phyloP scores from a whole-genome alignment of 1,140 invertebrate species.

The Scaptodrosophila lebanonensis region DNA sequence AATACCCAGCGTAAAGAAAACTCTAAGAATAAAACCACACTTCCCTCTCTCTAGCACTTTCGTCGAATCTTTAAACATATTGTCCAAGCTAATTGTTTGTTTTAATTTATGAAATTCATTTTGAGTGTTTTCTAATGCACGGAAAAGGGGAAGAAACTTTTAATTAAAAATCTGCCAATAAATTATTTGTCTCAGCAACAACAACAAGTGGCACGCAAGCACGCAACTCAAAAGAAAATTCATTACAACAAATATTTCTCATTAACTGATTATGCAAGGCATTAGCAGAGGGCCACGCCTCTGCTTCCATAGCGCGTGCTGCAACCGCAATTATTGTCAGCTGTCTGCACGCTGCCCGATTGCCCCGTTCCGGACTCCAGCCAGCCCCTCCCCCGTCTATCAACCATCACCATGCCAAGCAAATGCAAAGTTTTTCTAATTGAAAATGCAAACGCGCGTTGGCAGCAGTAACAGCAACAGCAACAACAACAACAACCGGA shows the following conservation, averaged over 20 bases:
- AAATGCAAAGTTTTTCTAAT: constrained; percentile 70
- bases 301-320: neutral
- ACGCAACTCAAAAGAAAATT: constrained; percentile 58
- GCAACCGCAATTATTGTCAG: no score
- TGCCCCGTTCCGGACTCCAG: neutral
- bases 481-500: constrained; percentile 21
- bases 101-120: constrained; percentile 48
- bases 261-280: constrained; percentile 72
- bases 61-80: no score
- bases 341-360: neutral
- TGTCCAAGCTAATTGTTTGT: constrained; percentile 7
- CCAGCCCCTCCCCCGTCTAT: constrained; percentile 56
- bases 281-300: constrained; percentile 44
- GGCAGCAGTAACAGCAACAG: neutral
- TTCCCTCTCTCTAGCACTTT: no score
- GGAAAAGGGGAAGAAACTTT: constrained; percentile 32
- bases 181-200: constrained; percentile 51
- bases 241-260: constrained; percentile 72
- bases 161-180: constrained; percentile 74
- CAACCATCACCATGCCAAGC: no score
- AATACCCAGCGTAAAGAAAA: no score
- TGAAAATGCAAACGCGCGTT: constrained; percentile 65
- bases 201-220: constrained; percentile 21
- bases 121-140: constrained; percentile 29
- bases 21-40: no score